Percentiles rank a stretch among this genome's conserved stretches.
phyloP scores from a whole-genome alignment of 1,140 invertebrate species.

The Arion vulgaris region DNA sequence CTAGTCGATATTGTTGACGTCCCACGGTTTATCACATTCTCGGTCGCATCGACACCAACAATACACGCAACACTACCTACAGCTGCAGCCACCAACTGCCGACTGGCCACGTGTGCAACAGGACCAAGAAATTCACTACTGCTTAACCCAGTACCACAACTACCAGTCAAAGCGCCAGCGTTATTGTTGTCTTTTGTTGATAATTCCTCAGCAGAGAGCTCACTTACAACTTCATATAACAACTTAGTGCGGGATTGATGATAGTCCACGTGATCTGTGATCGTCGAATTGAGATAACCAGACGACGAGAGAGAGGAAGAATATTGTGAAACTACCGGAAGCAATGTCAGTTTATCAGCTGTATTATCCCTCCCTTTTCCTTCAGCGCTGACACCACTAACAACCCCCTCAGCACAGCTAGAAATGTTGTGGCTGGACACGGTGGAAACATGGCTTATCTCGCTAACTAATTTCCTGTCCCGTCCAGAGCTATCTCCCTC shows the following conservation, averaged over 20 bases:
- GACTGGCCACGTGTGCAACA: conserved; percentile 30
- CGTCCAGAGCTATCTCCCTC: not conserved
- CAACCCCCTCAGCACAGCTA: not conserved
- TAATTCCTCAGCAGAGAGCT: not conserved
- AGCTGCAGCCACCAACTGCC: conserved; percentile 33
- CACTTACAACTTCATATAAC: not conserved
- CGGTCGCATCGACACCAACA: conserved; percentile 9
- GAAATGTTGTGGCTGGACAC: not conserved
- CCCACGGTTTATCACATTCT: not conserved
- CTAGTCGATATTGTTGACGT: not conserved
- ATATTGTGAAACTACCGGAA: not conserved
- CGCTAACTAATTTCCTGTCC: not conserved
- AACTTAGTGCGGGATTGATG: not conserved
- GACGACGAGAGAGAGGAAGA: not conserved
- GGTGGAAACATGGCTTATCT: not conserved
- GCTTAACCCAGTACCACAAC: not conserved
- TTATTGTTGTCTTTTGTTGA: not conserved
- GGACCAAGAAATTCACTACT: conserved; percentile 33
- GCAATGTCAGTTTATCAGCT: not conserved
- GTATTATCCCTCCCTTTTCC: not conserved
- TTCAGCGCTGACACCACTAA: not conserved
- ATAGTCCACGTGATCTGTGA: not conserved
- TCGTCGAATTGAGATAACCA: not conserved
- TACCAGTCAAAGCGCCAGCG: not conserved
- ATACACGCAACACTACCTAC: conserved; percentile 25